Conservation (phyloP, 2,888 invertebrate species). For the Apotomis turbidana region DNA sequence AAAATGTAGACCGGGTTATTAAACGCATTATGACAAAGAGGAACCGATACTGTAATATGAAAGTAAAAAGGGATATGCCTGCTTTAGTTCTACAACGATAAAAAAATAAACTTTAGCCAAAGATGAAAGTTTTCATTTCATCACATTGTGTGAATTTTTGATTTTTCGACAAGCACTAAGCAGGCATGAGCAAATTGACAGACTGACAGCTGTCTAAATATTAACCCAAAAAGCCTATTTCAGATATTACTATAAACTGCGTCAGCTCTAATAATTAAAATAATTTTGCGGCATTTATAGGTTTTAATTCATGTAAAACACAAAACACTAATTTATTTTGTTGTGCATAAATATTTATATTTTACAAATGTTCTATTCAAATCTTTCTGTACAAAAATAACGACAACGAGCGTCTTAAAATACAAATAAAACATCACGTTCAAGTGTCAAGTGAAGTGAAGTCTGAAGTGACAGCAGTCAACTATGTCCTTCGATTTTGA, state of each 20-base stretch:
- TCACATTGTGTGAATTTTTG: conserved; percentile 34
- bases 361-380: too few relatives aligned
- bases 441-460: not conserved
- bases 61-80: conserved; percentile 12
- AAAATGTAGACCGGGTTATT: conserved; percentile 54
- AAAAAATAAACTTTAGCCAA: conserved; percentile 22
- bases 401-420: not conserved
- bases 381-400: not conserved
- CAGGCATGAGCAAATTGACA: not conserved
- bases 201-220: conserved; percentile 5
- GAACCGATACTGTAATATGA: conserved; percentile 6
- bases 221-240: not conserved
- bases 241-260: not conserved
- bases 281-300: not conserved
- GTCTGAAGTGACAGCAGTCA: conserved; percentile 10
- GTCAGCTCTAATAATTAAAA: not conserved
- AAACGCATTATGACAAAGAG: conserved; percentile 59
- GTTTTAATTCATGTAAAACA: too few relatives aligned
- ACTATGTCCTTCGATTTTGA: conserved; percentile 7
- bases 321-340: not conserved
- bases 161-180: conserved; percentile 17
- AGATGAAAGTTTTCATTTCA: conserved; percentile 21
- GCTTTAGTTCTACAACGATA: conserved; percentile 5
- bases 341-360: not conserved
- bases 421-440: too few relatives aligned